Evolutionary conservation across 2,797 vertebrate genomes (phyloP).

Genomic region (Lacerta viridis): DNA sequence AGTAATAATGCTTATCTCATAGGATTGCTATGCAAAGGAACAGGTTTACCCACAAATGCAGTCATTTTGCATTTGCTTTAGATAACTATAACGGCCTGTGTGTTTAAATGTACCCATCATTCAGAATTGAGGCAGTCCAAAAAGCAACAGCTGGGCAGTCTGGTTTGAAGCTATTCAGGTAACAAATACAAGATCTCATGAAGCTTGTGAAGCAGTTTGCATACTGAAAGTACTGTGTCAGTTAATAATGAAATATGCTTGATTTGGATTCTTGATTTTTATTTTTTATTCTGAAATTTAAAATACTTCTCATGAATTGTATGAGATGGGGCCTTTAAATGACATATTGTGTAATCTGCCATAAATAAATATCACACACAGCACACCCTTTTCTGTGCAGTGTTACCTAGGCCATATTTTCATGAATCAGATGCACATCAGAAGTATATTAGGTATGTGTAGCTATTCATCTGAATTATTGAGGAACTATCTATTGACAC

Average conservation of each 20-base stretch:
- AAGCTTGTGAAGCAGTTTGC: not conserved
- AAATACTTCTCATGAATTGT: not conserved
- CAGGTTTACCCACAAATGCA: not conserved
- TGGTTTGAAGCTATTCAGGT: not conserved
- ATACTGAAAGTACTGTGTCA: not conserved
- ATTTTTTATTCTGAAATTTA: constrained; percentile 11
- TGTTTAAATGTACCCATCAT: not conserved
- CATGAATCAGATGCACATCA: constrained; percentile 1
- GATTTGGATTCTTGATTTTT: not conserved
- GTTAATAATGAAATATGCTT: not conserved
- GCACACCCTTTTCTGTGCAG: constrained; percentile 29
- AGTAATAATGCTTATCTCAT: not conserved
- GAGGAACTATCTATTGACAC: constrained; percentile 35
- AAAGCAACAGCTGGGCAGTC: not conserved
- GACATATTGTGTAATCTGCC: not conserved
- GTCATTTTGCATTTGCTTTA: not conserved
- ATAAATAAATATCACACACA: constrained; percentile 35
- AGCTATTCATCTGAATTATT: constrained; percentile 47
- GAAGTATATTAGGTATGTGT: constrained; percentile 26
- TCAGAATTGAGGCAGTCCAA: not conserved
- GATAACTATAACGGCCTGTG: not conserved
- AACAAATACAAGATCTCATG: not conserved
- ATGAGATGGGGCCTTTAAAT: not conserved
- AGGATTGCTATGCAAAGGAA: not conserved
- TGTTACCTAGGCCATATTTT: not conserved